Conservation (phyloP, 1,140 invertebrate genomes). For the Cydia fagiglandana region DNA sequence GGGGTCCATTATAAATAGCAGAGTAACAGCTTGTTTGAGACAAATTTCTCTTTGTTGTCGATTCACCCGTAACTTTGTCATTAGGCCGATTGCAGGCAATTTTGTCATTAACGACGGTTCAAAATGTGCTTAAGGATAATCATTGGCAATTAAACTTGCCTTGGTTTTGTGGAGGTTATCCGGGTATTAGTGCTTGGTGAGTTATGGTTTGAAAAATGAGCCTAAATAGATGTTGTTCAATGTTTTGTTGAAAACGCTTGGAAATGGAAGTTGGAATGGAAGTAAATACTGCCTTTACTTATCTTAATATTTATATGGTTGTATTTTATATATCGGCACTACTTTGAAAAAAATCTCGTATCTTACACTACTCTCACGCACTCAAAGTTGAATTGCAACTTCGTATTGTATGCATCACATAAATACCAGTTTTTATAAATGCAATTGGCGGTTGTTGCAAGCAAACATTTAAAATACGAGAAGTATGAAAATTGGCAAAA, state of each 20-base stretch:
- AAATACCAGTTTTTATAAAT: too few species aligned
- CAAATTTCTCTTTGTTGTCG: conserved; percentile 29
- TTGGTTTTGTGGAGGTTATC: neutral
- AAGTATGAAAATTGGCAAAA: too few species aligned
- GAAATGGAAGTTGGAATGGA: too few species aligned
- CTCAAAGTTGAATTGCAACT: too few species aligned
- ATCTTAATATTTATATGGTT: too few species aligned
- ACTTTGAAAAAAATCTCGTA: too few species aligned
- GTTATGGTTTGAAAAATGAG: neutral
- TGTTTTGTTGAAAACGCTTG: too few species aligned
- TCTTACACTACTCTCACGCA: too few species aligned
- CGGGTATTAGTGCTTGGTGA: neutral
- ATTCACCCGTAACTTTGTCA: conserved; percentile 26
- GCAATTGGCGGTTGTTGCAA: too few species aligned
- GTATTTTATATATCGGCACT: too few species aligned
- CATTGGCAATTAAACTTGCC: conserved; percentile 20
- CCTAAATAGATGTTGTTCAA: neutral
- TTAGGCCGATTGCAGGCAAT: conserved; percentile 29
- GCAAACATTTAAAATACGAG: too few species aligned
- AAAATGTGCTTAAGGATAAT: conserved; percentile 22
- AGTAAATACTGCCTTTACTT: neutral
- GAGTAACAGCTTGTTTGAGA: conserved; percentile 26
- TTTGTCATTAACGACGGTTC: conserved; percentile 25
- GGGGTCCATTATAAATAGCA: conserved; percentile 25
- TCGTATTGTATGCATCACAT: too few species aligned